Conservation (phyloP, 2,797 vertebrate genomes). For the Takifugu ocellatus region DNA sequence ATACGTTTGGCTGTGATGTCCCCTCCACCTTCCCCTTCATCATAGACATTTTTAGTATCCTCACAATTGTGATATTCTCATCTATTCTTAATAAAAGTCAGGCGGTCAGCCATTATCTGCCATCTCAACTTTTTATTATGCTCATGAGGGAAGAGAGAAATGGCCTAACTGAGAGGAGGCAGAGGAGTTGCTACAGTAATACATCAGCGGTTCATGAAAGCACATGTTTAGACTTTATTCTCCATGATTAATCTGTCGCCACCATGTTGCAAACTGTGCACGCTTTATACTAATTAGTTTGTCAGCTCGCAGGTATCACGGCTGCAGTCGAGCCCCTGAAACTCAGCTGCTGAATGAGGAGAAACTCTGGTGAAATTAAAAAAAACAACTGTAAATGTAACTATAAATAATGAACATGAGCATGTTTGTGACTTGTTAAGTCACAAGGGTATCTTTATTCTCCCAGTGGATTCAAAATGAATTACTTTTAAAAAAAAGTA, state of each 20-base stretch:
- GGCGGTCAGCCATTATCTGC: slow-evolving; percentile 58
- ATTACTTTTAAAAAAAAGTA: background rate
- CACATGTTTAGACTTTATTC: too few species aligned
- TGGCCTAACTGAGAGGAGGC: slow-evolving; percentile 57
- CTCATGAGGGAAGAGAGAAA: slow-evolving; percentile 61
- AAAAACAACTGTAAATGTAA: too few species aligned
- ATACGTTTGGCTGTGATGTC: slow-evolving; percentile 65
- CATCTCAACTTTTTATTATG: slow-evolving; percentile 72
- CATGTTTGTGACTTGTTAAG: too few species aligned
- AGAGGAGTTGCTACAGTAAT: slow-evolving; percentile 47
- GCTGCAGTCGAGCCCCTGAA: background rate
- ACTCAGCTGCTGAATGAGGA: background rate
- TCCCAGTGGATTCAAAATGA: too few species aligned
- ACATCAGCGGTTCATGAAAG: slow-evolving; percentile 22
- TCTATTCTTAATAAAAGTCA: slow-evolving; percentile 70
- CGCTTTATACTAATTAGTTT: background rate
- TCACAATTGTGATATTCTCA: slow-evolving; percentile 54
- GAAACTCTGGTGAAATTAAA: background rate
- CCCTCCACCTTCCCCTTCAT: slow-evolving; percentile 42
- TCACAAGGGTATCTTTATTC: too few species aligned
- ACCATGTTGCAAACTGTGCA: too few species aligned
- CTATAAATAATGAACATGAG: too few species aligned
- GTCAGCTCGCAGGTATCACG: slow-evolving; percentile 13
- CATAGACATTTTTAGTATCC: slow-evolving; percentile 42
- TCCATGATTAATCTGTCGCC: too few species aligned